Conservation (phyloP, 2,797 vertebrate genomes). For the Pygocentrus nattereri region DNA sequence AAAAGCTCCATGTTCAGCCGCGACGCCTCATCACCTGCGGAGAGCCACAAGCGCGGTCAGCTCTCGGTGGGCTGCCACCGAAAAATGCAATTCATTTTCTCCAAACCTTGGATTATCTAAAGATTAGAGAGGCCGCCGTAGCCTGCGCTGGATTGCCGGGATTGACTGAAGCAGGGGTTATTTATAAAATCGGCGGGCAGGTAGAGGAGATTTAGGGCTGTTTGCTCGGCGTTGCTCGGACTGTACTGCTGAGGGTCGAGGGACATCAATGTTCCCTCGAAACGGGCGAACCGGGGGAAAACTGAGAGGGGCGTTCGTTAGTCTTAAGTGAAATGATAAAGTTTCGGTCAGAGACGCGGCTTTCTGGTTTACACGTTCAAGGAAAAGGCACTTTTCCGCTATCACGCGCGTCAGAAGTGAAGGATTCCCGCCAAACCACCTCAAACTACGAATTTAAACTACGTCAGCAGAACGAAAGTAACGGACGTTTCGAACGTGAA, state of each 20-base stretch:
- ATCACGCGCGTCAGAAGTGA: too few species aligned
- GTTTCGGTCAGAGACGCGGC: not conserved
- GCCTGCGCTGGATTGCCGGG: conserved; percentile 62
- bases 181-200: conserved; percentile 46
- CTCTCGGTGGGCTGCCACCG: conserved; percentile 43
- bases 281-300: too few species aligned
- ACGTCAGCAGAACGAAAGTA: not conserved
- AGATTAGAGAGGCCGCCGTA: conserved; percentile 61
- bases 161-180: conserved; percentile 54
- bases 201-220: conserved; percentile 10
- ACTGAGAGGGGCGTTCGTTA: too few species aligned
- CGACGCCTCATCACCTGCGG: conserved; percentile 81
- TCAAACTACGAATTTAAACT: too few species aligned
- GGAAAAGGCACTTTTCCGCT: not conserved
- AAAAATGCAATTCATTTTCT: conserved; percentile 70
- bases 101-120: conserved; percentile 68
- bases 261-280: too few species aligned
- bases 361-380: not conserved
- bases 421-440: not conserved
- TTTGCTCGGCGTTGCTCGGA: not conserved
- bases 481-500: not conserved
- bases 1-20: conserved; percentile 85
- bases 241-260: not conserved
- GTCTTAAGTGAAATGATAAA: too few species aligned
- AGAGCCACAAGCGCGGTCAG: conserved; percentile 36